Evolutionary conservation across 2,888 invertebrate species (phyloP).

Genomic region (Heliothis peltigera): DNA sequence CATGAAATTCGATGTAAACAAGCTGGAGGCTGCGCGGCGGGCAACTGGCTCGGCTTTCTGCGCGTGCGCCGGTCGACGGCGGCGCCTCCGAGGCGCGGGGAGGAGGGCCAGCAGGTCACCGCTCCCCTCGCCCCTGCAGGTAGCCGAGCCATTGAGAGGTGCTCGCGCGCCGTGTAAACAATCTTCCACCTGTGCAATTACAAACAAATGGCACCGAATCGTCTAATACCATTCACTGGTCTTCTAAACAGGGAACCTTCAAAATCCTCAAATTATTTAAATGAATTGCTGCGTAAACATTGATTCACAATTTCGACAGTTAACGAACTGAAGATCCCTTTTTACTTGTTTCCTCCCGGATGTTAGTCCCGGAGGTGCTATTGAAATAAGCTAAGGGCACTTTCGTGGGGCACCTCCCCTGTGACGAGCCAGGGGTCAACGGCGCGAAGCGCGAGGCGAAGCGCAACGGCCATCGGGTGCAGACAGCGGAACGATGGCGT

Average conservation of each 20-base stretch:
- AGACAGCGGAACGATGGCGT: slow-evolving; percentile 75
- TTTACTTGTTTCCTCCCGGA: slow-evolving; percentile 54
- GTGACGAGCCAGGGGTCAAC: slow-evolving; percentile 69
- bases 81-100: slow-evolving; percentile 61
- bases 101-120: slow-evolving; percentile 74
- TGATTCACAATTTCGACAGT: slow-evolving; percentile 34
- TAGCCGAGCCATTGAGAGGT: slow-evolving; percentile 78
- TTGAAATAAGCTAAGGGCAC: slow-evolving; percentile 46
- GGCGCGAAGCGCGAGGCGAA: slow-evolving; percentile 72
- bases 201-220: slow-evolving; percentile 51
- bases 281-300: slow-evolving; percentile 2
- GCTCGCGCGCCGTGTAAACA: slow-evolving; percentile 79
- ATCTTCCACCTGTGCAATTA: slow-evolving; percentile 80
- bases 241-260: slow-evolving; percentile 7
- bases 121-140: slow-evolving; percentile 73
- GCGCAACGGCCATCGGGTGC: slow-evolving; percentile 72
- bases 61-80: slow-evolving; percentile 80
- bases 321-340: slow-evolving; percentile 71
- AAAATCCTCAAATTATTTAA: neutral
- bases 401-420: slow-evolving; percentile 45
- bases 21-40: slow-evolving; percentile 88
- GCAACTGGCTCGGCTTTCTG: slow-evolving; percentile 85
- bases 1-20: slow-evolving; percentile 81
- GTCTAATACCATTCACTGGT: slow-evolving; percentile 34
- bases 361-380: slow-evolving; percentile 38